phyloP scores from a whole-genome alignment of 2,888 invertebrate species.

The Reticulitermes lucifugus region DNA sequence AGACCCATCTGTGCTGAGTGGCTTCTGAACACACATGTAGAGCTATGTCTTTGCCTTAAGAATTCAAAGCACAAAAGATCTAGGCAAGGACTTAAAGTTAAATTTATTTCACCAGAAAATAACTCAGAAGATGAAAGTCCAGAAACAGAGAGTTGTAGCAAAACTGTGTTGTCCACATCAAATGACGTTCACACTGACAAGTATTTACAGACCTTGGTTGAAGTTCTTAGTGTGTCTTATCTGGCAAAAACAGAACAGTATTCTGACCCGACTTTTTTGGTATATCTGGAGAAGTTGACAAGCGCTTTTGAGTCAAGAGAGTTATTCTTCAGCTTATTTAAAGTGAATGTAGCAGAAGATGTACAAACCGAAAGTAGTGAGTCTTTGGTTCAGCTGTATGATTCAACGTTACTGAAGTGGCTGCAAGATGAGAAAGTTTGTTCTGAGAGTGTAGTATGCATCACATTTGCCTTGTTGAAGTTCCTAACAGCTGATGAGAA shows the following conservation, averaged over 20 bases:
- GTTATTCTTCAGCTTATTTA: constrained; percentile 19
- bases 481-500: constrained; percentile 69
- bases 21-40: constrained; percentile 44
- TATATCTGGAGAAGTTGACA: background rate
- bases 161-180: background rate
- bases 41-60: constrained; percentile 48
- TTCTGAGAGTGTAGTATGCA: constrained; percentile 69
- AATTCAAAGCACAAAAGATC: constrained; percentile 25
- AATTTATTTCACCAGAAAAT: constrained; percentile 60
- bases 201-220: background rate
- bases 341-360: background rate
- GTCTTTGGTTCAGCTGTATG: constrained; percentile 59
- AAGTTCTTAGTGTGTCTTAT: constrained; percentile 10
- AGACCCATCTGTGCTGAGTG: constrained; percentile 61
- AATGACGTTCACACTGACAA: background rate
- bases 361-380: background rate
- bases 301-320: constrained; percentile 21
- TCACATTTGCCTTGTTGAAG: constrained; percentile 72
- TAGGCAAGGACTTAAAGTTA: constrained; percentile 67
- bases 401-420: constrained; percentile 65
- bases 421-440: constrained; percentile 66
- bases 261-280: background rate
- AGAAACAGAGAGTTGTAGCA: background rate
- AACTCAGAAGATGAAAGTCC: background rate
- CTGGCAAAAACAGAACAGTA: constrained; percentile 51